Percentiles rank a stretch among this genome's conserved stretches.
phyloP scores from a whole-genome alignment of 2,113 vertebrate genomes.

The Chelonoidis abingdonii region DNA sequence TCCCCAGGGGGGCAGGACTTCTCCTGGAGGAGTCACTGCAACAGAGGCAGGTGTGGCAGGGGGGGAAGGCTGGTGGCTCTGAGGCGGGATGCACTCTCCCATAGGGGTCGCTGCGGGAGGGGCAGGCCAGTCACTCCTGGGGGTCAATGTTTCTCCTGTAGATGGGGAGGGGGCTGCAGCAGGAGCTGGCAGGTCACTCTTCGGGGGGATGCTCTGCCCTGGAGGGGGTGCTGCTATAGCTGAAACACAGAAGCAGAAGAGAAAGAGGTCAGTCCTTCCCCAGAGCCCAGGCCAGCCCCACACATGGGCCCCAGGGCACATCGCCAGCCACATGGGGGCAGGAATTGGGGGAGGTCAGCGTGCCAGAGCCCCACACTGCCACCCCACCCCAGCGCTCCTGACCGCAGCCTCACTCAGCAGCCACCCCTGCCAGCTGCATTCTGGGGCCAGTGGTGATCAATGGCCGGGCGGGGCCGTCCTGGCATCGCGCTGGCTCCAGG shows the following conservation, averaged over 20 bases:
- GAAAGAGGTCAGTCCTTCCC: slow-evolving; percentile 15
- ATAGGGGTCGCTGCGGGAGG: neutral
- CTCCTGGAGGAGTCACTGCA: neutral
- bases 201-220: neutral
- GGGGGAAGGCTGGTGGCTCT: neutral
- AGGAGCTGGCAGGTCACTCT: slow-evolving; percentile 24
- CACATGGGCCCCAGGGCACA: slow-evolving; percentile 27
- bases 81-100: neutral
- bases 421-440: slow-evolving; percentile 41
- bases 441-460: neutral
- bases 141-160: neutral
- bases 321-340: neutral
- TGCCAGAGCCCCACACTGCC: slow-evolving; percentile 31
- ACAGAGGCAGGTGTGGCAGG: neutral
- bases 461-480: neutral
- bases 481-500: neutral
- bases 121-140: neutral
- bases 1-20: neutral
- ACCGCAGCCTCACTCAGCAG: slow-evolving; percentile 61
- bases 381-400: neutral
- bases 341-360: neutral
- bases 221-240: slow-evolving; percentile 33
- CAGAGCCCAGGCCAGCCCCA: neutral
- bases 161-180: neutral
- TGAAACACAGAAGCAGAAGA: slow-evolving; percentile 42